Base-by-base conservation (phyloP, 1,140 invertebrate genomes). In the Helicoverpa armigera region DNA sequence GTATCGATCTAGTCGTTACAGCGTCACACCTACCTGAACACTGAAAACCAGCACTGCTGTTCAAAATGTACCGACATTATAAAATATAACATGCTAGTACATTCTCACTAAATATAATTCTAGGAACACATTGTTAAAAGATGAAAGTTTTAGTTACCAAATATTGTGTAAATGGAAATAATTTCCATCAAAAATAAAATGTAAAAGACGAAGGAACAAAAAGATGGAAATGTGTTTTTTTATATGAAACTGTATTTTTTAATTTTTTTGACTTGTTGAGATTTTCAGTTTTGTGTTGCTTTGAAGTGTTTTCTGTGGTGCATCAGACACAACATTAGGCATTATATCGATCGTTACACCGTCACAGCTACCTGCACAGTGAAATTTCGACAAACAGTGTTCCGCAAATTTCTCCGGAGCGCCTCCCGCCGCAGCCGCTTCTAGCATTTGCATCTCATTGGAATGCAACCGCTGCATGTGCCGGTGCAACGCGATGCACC, bases 371-470 rank as follows among this genome's bases (percentile, higher is more conserved):
- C 77, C 77, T 79, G 77, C 56, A 58, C 56, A 67, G 61, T 16
- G 69, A 72, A 73, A 80, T 73, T 80, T 80, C 61, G 67, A 63
- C 78, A 80, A 80, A 80, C 78, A 80, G 31, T 69, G 69, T 48
- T 73, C 74, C 61, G 76, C 81, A 79, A 79, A 82, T 79, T 82
- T 67, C 69, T 79, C 67, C 69, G 72, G 53, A 78, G 75, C 80
- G 65, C 61, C 63, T 79, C 51, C 76, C 70, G 31, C 79, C 75
- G 65, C 79, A 81, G 80, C 80, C 79, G 80, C 77, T 81, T 50
- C 78, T 31, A 75, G 77, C 82, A 85, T 85, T 85, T 85, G 84
- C 84, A 85, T 85, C 80, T 83, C 82, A 85, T 85, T 81, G 76
- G 75, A 80, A 83, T 85, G 84, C 82, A 80, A 82, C 78, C 80